Evolutionary conservation across 2,113 vertebrate genomes (phyloP).

Genomic region (Sakesphorus luctuosus): DNA sequence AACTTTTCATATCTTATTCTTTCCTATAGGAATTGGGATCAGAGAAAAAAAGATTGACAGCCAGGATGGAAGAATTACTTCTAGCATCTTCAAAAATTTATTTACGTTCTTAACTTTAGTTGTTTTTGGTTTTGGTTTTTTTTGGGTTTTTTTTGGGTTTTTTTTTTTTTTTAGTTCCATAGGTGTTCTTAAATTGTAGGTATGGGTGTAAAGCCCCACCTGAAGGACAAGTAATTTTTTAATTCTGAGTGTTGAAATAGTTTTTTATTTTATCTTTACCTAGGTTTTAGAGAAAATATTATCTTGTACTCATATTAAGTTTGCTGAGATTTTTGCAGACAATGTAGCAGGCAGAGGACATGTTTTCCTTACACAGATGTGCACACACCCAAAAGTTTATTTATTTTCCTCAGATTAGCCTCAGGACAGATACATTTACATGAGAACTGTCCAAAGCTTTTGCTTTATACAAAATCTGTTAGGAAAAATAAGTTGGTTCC

Average conservation of each 20-base stretch:
- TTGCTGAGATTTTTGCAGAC: background rate
- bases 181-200: background rate
- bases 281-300: background rate
- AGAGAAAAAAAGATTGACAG: background rate
- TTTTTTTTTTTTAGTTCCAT: background rate
- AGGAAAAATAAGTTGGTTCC: background rate
- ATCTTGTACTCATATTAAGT: background rate
- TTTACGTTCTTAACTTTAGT: background rate
- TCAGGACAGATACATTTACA: background rate
- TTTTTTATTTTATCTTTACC: background rate
- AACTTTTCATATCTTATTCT: background rate
- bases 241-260: background rate
- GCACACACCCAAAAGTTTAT: background rate
- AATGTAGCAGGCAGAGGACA: background rate
- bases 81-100: background rate
- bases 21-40: background rate
- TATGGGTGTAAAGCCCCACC: background rate
- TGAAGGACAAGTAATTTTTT: background rate
- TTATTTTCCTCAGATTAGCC: background rate
- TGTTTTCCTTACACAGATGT: background rate
- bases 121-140: too few species aligned
- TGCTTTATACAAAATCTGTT: background rate
- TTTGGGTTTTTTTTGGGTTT: too few species aligned
- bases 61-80: background rate
- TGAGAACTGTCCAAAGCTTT: background rate